Base-by-base conservation (phyloP, 2,113 vertebrate species). In the Hemicordylus capensis region DNA sequence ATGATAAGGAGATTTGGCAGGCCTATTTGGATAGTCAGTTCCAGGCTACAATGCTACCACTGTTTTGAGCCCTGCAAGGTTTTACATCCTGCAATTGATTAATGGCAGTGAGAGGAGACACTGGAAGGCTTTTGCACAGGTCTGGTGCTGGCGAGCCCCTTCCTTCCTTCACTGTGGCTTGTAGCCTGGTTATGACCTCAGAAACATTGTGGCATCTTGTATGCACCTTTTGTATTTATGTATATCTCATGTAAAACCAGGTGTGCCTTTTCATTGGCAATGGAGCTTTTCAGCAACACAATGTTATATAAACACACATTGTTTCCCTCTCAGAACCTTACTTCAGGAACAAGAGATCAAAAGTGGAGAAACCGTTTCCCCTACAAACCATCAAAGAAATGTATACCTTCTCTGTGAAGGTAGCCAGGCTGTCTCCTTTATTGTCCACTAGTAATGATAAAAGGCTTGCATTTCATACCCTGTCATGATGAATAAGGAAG, bases 281-380 rank as follows among this genome's bases (percentile, higher is more conserved):
- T 56, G 31, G 85, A 84, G 90, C 79, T 91, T 88, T 93, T 81
- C 89, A 91, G 64, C 31, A 6, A 91, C 54, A 51, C 70, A 88
- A 63, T 76, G 73, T 59, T 93, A 67, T 87, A 89, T 90, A 94
- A 93, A 91, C 88, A 86, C 0, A 31, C 19, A 91, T 86, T 91
- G 56, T 91, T 91, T 81, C 81, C 76, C 88, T 87, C 84, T 80
- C 58, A 85, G 84, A 91, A 54, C 81, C 86, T 54, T 85, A 87
- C 84, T 87, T 89, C 86, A 84, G 87, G 91, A 91, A 94, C 84
- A 94, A 91, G 92, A 95, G 93, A 94, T 95, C 94, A 94, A 94
- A 94, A 54, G 5, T 58, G 81, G 39, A 73, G 69, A 84, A 59
- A 42, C 6, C 4, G 67, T 89, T 93, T 58, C 93, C 46, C 34